Conservation (phyloP, 2,797 vertebrate species). For the Sebastes oblongus region DNA sequence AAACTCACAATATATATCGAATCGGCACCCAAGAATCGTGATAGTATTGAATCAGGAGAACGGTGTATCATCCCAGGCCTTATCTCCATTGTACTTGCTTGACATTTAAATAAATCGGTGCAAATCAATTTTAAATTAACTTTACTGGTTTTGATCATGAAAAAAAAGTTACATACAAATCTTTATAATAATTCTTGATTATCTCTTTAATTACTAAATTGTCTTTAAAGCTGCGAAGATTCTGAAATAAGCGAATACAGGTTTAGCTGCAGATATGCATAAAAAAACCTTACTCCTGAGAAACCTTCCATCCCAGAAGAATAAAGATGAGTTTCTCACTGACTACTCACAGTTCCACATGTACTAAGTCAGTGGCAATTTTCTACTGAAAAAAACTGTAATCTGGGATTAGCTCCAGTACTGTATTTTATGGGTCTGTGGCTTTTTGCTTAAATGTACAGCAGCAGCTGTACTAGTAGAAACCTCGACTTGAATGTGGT, state of each 20-base stretch:
- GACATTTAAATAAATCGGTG: too few species aligned
- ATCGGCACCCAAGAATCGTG: too few species aligned
- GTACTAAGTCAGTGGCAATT: conserved; percentile 19
- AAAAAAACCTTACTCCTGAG: not conserved
- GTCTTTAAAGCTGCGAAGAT: not conserved
- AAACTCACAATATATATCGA: too few species aligned
- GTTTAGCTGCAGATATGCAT: not conserved
- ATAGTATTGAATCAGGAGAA: too few species aligned
- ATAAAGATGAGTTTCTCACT: not conserved
- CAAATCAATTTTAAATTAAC: too few species aligned
- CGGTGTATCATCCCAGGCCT: too few species aligned
- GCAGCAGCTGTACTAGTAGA: not conserved
- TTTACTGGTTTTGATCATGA: not conserved
- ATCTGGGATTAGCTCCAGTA: conserved; percentile 29
- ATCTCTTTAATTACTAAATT: not conserved
- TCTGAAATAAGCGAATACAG: not conserved
- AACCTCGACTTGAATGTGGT: conserved; percentile 2
- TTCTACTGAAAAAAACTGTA: conserved; percentile 26
- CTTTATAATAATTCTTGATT: not conserved
- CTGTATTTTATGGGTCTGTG: conserved; percentile 7
- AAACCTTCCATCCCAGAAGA: not conserved
- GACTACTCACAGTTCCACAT: not conserved
- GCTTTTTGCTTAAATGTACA: conserved; percentile 17
- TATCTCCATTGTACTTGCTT: too few species aligned
- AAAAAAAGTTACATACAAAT: not conserved